phyloP scores from a whole-genome alignment of 2,797 vertebrate genomes.

The Sorex maritimensis region DNA sequence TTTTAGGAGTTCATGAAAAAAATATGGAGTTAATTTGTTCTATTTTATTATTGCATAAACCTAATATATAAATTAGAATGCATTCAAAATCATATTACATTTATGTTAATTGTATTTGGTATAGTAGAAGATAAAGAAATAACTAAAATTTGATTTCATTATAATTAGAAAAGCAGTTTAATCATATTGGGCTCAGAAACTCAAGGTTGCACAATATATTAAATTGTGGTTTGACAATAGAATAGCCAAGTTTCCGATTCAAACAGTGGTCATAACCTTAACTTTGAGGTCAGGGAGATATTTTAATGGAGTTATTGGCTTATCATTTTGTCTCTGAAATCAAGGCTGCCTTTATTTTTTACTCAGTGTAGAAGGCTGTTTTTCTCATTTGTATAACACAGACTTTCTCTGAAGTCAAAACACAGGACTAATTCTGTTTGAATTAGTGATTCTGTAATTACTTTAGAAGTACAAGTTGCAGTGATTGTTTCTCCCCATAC shows the following conservation, averaged over 20 bases:
- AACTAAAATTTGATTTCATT: constrained; percentile 29
- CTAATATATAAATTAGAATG: background rate
- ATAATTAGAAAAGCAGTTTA: constrained; percentile 15
- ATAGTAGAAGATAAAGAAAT: constrained; percentile 38
- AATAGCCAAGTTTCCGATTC: constrained; percentile 36
- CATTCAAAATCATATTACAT: background rate
- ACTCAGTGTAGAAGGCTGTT: background rate
- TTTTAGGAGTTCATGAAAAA: constrained; percentile 42
- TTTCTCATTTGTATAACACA: constrained; percentile 54
- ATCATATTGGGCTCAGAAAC: constrained; percentile 38
- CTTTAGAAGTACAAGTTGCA: constrained; percentile 7
- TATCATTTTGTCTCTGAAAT: constrained; percentile 59
- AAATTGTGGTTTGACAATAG: constrained; percentile 32
- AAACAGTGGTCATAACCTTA: constrained; percentile 12
- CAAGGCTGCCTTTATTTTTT: constrained; percentile 36
- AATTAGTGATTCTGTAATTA: constrained; percentile 59
- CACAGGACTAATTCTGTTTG: background rate
- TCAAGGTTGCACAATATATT: background rate
- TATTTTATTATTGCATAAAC: constrained; percentile 23
- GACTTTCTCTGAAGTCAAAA: constrained; percentile 49
- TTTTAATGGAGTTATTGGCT: constrained; percentile 61
- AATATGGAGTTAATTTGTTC: constrained; percentile 14
- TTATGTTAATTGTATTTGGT: background rate
- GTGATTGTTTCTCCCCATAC: too few species aligned
- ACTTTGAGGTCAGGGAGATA: background rate